Evolutionary conservation across 2,888 invertebrate species (phyloP).

Genomic region (Drosophila stalkeri): DNA sequence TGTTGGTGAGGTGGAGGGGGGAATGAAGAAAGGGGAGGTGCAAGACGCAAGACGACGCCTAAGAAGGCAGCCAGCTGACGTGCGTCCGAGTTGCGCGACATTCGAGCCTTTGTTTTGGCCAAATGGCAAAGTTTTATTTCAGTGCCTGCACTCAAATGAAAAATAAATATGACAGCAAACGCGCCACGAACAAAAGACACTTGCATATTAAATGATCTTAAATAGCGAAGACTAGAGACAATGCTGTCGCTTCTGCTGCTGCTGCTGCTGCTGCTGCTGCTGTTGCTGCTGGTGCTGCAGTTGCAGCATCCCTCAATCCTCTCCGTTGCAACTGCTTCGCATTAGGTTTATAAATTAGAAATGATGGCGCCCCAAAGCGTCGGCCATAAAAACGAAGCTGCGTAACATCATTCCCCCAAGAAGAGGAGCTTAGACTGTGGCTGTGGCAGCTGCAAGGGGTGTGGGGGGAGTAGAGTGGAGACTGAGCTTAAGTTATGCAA

Average conservation of each 20-base stretch:
- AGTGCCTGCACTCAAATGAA: slow-evolving; percentile 73
- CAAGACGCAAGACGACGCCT: background rate
- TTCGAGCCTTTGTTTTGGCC: slow-evolving; percentile 71
- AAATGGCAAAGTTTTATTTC: slow-evolving; percentile 80
- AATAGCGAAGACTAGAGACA: slow-evolving; percentile 75
- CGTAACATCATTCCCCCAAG: slow-evolving; percentile 9
- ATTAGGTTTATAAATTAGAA: slow-evolving; percentile 80
- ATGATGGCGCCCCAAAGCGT: slow-evolving; percentile 67
- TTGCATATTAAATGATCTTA: slow-evolving; percentile 82
- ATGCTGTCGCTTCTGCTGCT: slow-evolving; percentile 30
- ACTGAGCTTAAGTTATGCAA: slow-evolving; percentile 71
- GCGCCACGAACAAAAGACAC: slow-evolving; percentile 68
- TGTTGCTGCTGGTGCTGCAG: slow-evolving; percentile 12
- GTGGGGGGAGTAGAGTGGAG: background rate
- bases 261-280: slow-evolving; percentile 21
- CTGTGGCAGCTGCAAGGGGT: background rate
- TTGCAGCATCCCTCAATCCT: background rate
- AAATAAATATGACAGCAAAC: slow-evolving; percentile 78
- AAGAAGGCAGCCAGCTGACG: slow-evolving; percentile 65
- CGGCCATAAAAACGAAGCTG: slow-evolving; percentile 45
- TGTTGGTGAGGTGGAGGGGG: background rate
- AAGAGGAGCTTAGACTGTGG: slow-evolving; percentile 1
- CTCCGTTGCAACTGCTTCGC: slow-evolving; percentile 64
- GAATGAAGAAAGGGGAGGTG: background rate
- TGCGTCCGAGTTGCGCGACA: slow-evolving; percentile 67